Base-by-base conservation (phyloP, 1,140 invertebrate species). In the Eupeodes corollae region DNA sequence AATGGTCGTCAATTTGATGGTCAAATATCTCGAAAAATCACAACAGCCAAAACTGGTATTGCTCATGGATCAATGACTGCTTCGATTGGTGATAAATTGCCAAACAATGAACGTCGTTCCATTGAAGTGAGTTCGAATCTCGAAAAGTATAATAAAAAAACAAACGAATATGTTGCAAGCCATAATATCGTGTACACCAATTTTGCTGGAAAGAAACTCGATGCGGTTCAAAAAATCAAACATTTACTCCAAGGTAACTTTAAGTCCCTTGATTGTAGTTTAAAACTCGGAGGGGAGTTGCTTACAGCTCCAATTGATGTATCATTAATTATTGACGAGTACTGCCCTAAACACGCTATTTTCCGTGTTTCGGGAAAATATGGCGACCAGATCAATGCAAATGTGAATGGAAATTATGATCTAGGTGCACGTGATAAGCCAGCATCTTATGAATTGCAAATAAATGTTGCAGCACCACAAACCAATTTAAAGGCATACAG, bases 401-500 rank as follows among this genome's bases (percentile, higher is more conserved):
- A 52, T 32, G 50, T 69, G 10, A 56, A 62, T 59, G 77, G 72
- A 49, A 70, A 75, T 48, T 61, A 63, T 57, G 43, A 68, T 53
- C 15, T 59, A 1, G 68, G 66, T 43, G 19, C 31, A 49, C 2
- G 32, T 38, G 59, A 52, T 12, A 68, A 62, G 51, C 76, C 79
- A 46, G 47, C 68, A 2, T 57, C 49, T 5, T 53, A 61, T 13
- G 67, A 70, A 0, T 11, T 69, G 6, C 50, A 57, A 1, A 33
- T 71, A 0, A 70, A 74, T 11, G 34, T 73, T 0, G 68, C 70
- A 35, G 55, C 72, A 1, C 77, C 78, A 0, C 70, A 63, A 34
- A 71, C 74, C 0, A 74, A 72, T 35, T 35, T 83, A 2, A 76
- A 75, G 42, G 68, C 72, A 12, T 33, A 53, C 31, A 47, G 54